These are phyloP conservation scores for Saccostrea glomerata DNA, from an alignment of 1,140 invertebrate species.

Conservation along the genomic window DNA sequence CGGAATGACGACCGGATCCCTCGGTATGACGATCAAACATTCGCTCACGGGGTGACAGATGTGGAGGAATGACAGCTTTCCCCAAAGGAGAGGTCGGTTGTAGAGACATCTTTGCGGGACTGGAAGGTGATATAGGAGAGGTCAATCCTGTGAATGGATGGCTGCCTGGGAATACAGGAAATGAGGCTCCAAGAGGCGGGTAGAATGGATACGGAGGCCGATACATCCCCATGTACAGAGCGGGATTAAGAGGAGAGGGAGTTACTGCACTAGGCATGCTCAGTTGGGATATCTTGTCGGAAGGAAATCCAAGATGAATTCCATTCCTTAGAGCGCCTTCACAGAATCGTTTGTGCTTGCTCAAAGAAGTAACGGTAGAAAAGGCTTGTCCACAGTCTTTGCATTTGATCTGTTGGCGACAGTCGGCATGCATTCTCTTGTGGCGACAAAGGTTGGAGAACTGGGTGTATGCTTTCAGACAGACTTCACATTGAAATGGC, in stretches of 20 bases:
- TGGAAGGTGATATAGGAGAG: constrained; percentile 59
- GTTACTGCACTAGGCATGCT: constrained; percentile 53
- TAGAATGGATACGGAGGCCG: constrained; percentile 74
- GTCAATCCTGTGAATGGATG: constrained; percentile 57
- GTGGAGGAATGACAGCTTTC: constrained; percentile 45
- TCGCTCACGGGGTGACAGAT: constrained; percentile 46
- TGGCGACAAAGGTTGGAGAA: constrained; percentile 99
- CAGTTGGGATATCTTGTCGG: constrained; percentile 66
- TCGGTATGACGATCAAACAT: constrained; percentile 42
- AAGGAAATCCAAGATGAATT: constrained; percentile 59
- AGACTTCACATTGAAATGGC: constrained; percentile 89
- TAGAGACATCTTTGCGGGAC: constrained; percentile 48
- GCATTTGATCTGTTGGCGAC: constrained; percentile 84
- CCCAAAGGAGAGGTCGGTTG: constrained; percentile 48
- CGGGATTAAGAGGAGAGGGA: constrained; percentile 61
- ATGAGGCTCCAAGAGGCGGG: constrained; percentile 64
- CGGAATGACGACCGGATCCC: constrained; percentile 56
- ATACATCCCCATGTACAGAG: constrained; percentile 72
- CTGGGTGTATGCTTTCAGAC: constrained; percentile 97
- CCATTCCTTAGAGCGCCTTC: constrained; percentile 79
- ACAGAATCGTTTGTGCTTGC: constrained; percentile 83
- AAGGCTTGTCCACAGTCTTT: constrained; percentile 95
- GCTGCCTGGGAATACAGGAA: constrained; percentile 61
- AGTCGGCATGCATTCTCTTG: constrained; percentile 97
- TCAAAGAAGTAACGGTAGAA: constrained; percentile 88